Evolutionary conservation across 2,888 invertebrate genomes (phyloP).

Genomic region (Dascillus cervinus): DNA sequence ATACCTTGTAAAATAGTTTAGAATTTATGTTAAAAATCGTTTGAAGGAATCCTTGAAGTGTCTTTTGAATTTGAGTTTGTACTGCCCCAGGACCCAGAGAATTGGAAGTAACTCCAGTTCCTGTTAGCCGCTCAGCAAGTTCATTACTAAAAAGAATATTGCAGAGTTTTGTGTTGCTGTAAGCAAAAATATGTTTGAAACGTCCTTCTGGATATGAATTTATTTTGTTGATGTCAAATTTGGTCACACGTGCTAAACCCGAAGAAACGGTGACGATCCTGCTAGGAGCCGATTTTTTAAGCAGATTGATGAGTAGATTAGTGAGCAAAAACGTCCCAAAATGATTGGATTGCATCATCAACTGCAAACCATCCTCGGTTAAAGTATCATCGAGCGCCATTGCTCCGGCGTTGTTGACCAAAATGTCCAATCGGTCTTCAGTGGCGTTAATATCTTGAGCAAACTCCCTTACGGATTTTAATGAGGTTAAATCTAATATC

Average conservation of each 20-base stretch:
- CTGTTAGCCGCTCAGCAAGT: slow-evolving; percentile 31
- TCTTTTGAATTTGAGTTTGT: slow-evolving; percentile 17
- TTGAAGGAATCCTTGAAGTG: no score
- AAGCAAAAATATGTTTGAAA: slow-evolving; percentile 15
- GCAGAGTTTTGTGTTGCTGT: slow-evolving; percentile 36
- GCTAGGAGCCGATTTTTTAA: slow-evolving; percentile 35
- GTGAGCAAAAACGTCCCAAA: slow-evolving; percentile 67
- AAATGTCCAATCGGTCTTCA: slow-evolving; percentile 52
- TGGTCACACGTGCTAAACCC: slow-evolving; percentile 13
- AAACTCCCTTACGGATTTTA: slow-evolving; percentile 53
- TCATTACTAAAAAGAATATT: slow-evolving; percentile 35
- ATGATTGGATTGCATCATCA: slow-evolving; percentile 63
- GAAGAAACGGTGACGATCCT: slow-evolving; percentile 30
- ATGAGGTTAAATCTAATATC: slow-evolving; percentile 48
- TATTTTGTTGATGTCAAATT: slow-evolving; percentile 19
- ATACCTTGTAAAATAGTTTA: no score
- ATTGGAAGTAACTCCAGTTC: slow-evolving; percentile 33
- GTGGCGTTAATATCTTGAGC: slow-evolving; percentile 48
- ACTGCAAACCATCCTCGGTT: slow-evolving; percentile 58
- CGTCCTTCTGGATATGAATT: slow-evolving; percentile 8
- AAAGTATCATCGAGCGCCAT: slow-evolving; percentile 42
- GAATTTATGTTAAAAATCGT: no score
- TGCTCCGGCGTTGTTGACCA: slow-evolving; percentile 59
- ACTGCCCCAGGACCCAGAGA: slow-evolving; percentile 37
- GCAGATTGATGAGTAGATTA: slow-evolving; percentile 47